Evolutionary conservation across 2,113 vertebrate genomes (phyloP).

Genomic region (Oryctolagus cuniculus): DNA sequence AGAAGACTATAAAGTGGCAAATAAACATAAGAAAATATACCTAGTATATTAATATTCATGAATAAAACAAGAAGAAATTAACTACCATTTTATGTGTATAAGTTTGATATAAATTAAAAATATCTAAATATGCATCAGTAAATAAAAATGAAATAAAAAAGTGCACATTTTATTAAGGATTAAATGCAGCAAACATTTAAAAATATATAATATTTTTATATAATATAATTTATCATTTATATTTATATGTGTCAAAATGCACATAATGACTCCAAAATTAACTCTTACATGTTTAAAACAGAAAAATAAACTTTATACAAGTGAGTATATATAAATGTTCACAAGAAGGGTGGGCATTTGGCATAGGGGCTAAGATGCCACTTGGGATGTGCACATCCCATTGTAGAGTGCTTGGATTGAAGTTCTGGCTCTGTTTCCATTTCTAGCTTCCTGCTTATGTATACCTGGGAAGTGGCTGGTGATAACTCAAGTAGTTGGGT

Average conservation of each 20-base stretch:
- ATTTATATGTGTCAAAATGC: not conserved
- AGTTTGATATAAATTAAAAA: not conserved
- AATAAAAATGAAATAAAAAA: not conserved
- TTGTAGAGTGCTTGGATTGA: too few species aligned
- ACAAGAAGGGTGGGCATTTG: not conserved
- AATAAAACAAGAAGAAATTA: constrained; percentile 3
- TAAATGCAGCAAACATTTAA: not conserved
- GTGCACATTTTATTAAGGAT: not conserved
- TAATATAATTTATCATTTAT: not conserved
- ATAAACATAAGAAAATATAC: not conserved
- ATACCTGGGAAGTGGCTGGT: too few species aligned
- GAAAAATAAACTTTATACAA: not conserved
- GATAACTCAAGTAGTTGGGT: too few species aligned
- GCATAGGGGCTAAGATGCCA: too few species aligned
- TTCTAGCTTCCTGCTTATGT: too few species aligned
- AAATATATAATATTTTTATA: too few species aligned
- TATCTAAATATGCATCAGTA: not conserved
- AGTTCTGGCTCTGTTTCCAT: too few species aligned
- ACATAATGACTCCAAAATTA: not conserved
- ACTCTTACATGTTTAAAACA: not conserved
- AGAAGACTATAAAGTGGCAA: not conserved
- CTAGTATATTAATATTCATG: not conserved
- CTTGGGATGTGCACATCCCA: too few species aligned
- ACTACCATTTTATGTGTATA: not conserved
- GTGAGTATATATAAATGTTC: not conserved